A percentile compares a stretch with the other conserved stretches of the same genome.
Evolutionary conservation across 2,888 invertebrate genomes (phyloP).

Genomic region (Tolmerus cingulatus): DNA sequence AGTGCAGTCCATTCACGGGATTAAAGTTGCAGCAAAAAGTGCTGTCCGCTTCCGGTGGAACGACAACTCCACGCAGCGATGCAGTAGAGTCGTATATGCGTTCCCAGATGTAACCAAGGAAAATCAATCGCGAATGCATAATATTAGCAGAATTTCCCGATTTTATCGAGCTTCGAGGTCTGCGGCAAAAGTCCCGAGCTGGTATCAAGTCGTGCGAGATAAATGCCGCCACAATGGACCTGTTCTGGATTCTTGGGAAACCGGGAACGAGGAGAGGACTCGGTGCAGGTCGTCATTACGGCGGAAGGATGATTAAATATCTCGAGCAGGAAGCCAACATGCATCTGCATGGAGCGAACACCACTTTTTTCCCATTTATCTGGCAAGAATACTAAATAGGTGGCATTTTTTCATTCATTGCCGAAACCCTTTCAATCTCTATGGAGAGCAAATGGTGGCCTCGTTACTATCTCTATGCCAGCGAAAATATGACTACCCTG

Average conservation of each 20-base stretch:
- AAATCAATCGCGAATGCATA: background rate
- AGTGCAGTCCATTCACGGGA: background rate
- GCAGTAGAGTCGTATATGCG: background rate
- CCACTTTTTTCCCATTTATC: conserved; percentile 18
- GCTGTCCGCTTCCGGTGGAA: background rate
- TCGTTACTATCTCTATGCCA: background rate
- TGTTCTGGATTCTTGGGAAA: background rate
- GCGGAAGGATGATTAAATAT: conserved; percentile 35
- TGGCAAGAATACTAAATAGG: conserved; percentile 25
- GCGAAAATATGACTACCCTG: conserved; percentile 15
- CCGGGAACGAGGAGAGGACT: background rate
- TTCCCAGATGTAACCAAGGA: background rate
- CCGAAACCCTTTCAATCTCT: conserved; percentile 30
- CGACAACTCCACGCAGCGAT: background rate
- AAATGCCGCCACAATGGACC: background rate
- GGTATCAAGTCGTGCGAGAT: background rate
- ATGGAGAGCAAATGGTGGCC: conserved; percentile 12
- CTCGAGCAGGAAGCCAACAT: conserved; percentile 20
- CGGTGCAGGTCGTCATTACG: conserved; percentile 1
- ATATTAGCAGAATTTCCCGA: background rate
- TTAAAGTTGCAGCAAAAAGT: background rate
- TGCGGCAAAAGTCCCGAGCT: background rate
- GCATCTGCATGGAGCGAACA: conserved; percentile 22
- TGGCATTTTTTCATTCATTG: conserved; percentile 23
- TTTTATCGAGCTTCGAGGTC: background rate